Percentiles rank a stretch among this genome's conserved stretches.
Conservation (phyloP, 2,113 vertebrate species). For the Rattus norvegicus region GRCr8 NC_086036.1:23712501-23713000, state of each 20-base stretch:
- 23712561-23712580: neutral
- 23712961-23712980: neutral
- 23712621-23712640: neutral
- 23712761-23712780: neutral
- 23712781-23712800: neutral
- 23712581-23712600: neutral
- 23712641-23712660: neutral
- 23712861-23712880: too few species aligned
- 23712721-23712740: neutral
- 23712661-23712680: neutral
- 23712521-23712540: neutral
- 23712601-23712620: too few species aligned
- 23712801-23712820: neutral
- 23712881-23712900: neutral
- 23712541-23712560: neutral
- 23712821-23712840: too few species aligned
- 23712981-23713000: neutral
- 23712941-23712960: neutral
- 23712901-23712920: neutral
- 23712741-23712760: neutral
- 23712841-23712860: too few species aligned
- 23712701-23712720: neutral
- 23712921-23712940: neutral
- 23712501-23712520: neutral
- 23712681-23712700: neutral